phyloP scores from a whole-genome alignment of 2,888 invertebrate species.

The Andrena flavipes region DNA sequence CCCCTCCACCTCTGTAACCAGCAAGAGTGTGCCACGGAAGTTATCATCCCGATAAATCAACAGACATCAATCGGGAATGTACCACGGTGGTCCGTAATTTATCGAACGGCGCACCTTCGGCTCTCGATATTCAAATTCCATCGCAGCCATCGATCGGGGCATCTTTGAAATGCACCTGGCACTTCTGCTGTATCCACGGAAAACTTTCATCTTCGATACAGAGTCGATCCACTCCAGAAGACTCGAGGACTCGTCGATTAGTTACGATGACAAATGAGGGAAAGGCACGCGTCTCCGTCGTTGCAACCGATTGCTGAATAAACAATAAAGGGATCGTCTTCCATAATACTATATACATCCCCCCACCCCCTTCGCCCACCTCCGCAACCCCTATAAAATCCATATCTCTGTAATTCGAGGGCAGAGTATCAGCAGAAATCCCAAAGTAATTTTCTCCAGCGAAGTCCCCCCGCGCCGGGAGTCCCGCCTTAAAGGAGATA shows the following conservation, averaged over 20 bases:
- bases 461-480: conserved; percentile 19
- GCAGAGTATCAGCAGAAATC: conserved; percentile 58
- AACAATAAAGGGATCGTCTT: conserved; percentile 40
- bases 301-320: conserved; percentile 35
- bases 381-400: conserved; percentile 49
- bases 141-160: conserved; percentile 21
- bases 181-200: not conserved
- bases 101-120: conserved; percentile 47
- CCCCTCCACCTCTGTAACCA: not conserved
- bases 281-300: too few relatives aligned
- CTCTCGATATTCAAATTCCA: conserved; percentile 59
- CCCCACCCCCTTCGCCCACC: too few relatives aligned
- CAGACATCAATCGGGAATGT: conserved; percentile 54
- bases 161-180: conserved; percentile 6
- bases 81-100: conserved; percentile 47
- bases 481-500: conserved; percentile 59
- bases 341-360: conserved; percentile 19
- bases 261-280: not conserved
- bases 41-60: conserved; percentile 62
- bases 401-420: conserved; percentile 43
- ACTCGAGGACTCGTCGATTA: not conserved
- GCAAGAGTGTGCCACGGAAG: conserved; percentile 39
- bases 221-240: too few relatives aligned
- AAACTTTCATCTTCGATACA: not conserved
- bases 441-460: conserved; percentile 64